These are phyloP conservation scores for Ciona savignyi DNA, from an alignment of 23 tunicate species.

Conservation along the genomic window DNA sequence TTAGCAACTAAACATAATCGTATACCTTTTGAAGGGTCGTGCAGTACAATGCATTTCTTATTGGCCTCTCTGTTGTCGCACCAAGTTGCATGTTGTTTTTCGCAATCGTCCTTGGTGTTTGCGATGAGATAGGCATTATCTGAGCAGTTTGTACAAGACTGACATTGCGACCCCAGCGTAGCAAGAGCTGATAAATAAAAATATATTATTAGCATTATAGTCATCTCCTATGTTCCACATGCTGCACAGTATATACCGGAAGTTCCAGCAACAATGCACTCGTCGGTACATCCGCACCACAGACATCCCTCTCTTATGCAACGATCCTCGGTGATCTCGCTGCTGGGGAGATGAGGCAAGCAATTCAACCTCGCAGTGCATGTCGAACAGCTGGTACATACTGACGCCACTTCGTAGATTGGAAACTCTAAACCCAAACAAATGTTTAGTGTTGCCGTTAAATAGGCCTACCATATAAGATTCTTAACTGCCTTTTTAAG, in stretches of 20 bases:
- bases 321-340: slow-evolving; percentile 9
- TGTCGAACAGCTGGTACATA: slow-evolving; percentile 11
- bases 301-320: slow-evolving; percentile 37
- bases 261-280: slow-evolving; percentile 1
- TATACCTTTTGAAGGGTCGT: no score
- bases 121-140: slow-evolving; percentile 15
- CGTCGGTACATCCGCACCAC: slow-evolving; percentile 13
- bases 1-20: no score
- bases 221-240: no score
- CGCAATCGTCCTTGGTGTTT: neutral
- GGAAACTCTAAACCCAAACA: no score
- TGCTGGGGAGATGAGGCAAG: slow-evolving; percentile 16
- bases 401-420: slow-evolving; percentile 5
- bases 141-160: slow-evolving; percentile 14
- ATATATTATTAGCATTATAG: no score
- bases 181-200: no score
- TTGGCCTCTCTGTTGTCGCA: slow-evolving; percentile 17
- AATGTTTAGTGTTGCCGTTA: no score
- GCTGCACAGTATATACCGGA: slow-evolving; percentile 4
- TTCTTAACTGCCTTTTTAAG: no score
- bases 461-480: no score
- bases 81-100: slow-evolving; percentile 1
- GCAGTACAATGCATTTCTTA: no score
- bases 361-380: slow-evolving; percentile 23
- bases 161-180: slow-evolving; percentile 6